phyloP scores from a whole-genome alignment of 2,113 vertebrate species.

The Poicephalus meyeri region DNA sequence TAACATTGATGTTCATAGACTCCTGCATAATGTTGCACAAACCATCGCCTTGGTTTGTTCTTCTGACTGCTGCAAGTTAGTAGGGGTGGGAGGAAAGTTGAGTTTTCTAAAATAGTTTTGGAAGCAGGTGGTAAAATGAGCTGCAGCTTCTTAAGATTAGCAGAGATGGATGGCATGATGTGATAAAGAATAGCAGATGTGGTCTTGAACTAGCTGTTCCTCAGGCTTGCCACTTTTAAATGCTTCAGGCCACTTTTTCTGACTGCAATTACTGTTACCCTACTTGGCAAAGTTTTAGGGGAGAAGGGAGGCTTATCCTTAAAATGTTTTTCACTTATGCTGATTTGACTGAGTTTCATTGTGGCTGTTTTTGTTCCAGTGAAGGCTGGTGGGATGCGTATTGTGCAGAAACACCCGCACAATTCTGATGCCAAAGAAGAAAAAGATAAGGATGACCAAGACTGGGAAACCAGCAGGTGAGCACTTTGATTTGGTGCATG shows the following conservation, averaged over 20 bases:
- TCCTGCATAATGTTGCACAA: neutral
- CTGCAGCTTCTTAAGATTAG: neutral
- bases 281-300: neutral
- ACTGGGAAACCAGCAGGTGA: constrained; percentile 92
- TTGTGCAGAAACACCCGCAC: constrained; percentile 94
- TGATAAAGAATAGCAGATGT: neutral
- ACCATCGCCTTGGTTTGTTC: neutral
- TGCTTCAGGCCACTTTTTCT: neutral
- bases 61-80: neutral
- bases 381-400: constrained; percentile 96
- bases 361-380: constrained; percentile 75
- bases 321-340: neutral
- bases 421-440: constrained; percentile 79
- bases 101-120: neutral
- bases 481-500: neutral
- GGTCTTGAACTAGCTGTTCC: neutral
- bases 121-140: neutral
- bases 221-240: neutral
- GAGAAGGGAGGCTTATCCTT: neutral
- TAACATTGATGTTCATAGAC: neutral
- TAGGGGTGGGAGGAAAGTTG: neutral
- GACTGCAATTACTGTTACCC: neutral
- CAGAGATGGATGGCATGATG: neutral
- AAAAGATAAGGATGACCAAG: constrained; percentile 87
- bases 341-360: neutral